phyloP scores from a whole-genome alignment of 2,797 vertebrate genomes.

The Spondyliosoma cantharus region DNA sequence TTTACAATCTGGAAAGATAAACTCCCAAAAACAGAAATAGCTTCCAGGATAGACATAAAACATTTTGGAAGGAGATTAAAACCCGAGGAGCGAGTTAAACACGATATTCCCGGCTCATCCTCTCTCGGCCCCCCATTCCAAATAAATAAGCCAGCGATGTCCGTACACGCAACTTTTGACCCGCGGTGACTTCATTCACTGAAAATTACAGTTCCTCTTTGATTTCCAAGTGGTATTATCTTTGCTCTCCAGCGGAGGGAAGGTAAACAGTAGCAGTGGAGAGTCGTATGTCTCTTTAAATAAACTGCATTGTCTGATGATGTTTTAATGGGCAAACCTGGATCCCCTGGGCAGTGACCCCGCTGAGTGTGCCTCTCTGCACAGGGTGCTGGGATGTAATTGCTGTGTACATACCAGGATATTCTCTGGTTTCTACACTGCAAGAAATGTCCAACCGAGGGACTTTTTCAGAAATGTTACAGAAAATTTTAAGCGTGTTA shows the following conservation, averaged over 20 bases:
- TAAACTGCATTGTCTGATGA: conserved; percentile 78
- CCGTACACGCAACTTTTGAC: conserved; percentile 64
- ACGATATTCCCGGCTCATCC: conserved; percentile 40
- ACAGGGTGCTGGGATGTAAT: conserved; percentile 66
- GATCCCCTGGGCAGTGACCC: conserved; percentile 75
- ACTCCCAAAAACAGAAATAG: conserved; percentile 34
- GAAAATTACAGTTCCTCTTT: conserved; percentile 67
- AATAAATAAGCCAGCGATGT: conserved; percentile 63
- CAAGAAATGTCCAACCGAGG: conserved; percentile 46
- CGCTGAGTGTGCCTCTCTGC: conserved; percentile 46
- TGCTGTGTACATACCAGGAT: conserved; percentile 69
- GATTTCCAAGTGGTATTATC: conserved; percentile 67
- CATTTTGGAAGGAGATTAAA: conserved; percentile 36
- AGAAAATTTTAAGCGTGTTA: not conserved
- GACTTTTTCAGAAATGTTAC: not conserved
- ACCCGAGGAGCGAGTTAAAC: conserved; percentile 26
- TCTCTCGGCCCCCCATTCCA: conserved; percentile 38
- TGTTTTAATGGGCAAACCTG: conserved; percentile 79
- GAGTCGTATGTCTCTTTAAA: conserved; percentile 79
- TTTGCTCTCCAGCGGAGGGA: conserved; percentile 64
- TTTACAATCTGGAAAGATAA: conserved; percentile 36
- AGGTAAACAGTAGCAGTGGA: conserved; percentile 75
- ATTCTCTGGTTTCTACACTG: conserved; percentile 61
- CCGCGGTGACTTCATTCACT: conserved; percentile 52
- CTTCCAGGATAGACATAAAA: conserved; percentile 38